phyloP scores from a whole-genome alignment of 2,113 vertebrate genomes.

The Barnardius zonarius region DNA sequence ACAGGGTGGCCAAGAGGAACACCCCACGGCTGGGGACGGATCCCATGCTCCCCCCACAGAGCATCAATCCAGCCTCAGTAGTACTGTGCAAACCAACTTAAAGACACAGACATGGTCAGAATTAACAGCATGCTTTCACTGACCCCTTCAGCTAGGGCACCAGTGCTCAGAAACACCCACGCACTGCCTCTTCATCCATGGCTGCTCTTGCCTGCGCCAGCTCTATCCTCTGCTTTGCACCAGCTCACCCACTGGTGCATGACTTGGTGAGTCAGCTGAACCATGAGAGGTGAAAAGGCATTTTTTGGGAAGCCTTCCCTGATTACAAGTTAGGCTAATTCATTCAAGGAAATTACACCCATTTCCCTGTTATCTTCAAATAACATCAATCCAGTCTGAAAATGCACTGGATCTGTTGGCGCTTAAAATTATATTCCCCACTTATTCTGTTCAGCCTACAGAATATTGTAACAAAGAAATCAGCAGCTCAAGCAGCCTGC shows the following conservation, averaged over 20 bases:
- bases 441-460: neutral
- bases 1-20: neutral
- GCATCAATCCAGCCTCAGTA: neutral
- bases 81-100: neutral
- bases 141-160: neutral
- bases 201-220: neutral
- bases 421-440: neutral
- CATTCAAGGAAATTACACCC: neutral
- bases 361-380: neutral
- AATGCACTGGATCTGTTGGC: neutral
- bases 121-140: neutral
- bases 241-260: accelerated
- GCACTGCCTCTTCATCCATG: neutral
- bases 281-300: neutral
- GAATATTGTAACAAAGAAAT: neutral
- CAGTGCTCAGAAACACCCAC: accelerated
- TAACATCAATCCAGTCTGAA: neutral
- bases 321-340: constrained; percentile 4
- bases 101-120: neutral
- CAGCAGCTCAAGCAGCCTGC: neutral
- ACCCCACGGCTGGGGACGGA: accelerated
- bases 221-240: neutral
- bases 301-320: neutral
- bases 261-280: neutral
- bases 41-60: accelerated